Percentiles rank a stretch among this genome's conserved stretches.
These are phyloP conservation scores for Cygnus olor DNA, from an alignment of 2,797 vertebrate genomes.

Conservation along the genomic window DNA sequence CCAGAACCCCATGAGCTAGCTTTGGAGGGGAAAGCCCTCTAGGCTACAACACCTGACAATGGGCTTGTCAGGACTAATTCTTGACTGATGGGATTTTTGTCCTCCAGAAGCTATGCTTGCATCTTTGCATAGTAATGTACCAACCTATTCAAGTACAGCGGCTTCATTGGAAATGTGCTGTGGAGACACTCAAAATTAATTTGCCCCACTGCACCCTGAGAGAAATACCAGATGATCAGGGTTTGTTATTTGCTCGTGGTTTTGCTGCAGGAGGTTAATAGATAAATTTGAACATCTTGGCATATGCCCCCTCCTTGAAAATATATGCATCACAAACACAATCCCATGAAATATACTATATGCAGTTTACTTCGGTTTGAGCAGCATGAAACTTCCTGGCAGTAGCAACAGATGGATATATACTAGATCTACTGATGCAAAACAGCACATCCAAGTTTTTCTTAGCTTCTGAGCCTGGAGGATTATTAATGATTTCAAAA, in stretches of 20 bases:
- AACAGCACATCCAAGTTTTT: neutral
- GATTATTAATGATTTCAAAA: neutral
- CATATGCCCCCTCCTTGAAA: neutral
- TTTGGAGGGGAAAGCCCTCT: neutral
- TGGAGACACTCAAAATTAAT: neutral
- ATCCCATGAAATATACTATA: neutral
- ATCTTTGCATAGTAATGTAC: neutral
- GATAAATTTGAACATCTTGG: neutral
- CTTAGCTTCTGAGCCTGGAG: neutral
- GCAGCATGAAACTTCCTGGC: neutral
- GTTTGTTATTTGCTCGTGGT: neutral
- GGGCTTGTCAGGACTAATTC: neutral
- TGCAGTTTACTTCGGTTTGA: neutral
- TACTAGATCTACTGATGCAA: neutral
- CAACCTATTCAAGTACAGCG: neutral
- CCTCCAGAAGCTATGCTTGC: neutral
- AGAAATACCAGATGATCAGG: slow-evolving; percentile 17
- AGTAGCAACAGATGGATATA: neutral
- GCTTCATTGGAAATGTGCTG: neutral
- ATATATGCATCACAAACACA: neutral
- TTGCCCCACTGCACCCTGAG: neutral
- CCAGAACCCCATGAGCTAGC: neutral
- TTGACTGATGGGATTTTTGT: neutral
- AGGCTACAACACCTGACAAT: neutral
- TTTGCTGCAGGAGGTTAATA: neutral